phyloP scores from a whole-genome alignment of 2,888 invertebrate species.

The Galeruca laticollis region DNA sequence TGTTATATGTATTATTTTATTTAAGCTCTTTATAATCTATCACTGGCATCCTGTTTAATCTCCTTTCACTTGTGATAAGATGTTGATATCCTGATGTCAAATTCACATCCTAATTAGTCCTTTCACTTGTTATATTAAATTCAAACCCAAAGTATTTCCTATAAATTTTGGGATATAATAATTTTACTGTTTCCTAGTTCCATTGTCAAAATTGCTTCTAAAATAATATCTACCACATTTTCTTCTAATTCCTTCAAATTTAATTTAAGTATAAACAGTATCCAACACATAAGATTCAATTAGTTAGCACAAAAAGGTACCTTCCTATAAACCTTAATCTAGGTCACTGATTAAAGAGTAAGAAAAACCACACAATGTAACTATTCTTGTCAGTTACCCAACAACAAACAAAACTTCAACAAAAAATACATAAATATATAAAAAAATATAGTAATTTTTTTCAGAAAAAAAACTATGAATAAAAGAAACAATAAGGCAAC shows the following conservation, averaged over 20 bases:
- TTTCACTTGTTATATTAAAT: too few species aligned
- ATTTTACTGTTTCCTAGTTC: too few species aligned
- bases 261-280: neutral
- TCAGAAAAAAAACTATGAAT: constrained; percentile 38
- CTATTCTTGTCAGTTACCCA: constrained; percentile 58
- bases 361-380: constrained; percentile 57
- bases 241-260: neutral
- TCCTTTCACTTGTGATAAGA: too few species aligned
- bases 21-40: too few species aligned
- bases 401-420: constrained; percentile 59
- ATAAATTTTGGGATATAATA: too few species aligned
- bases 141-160: too few species aligned
- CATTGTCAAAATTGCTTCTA: too few species aligned
- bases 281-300: neutral
- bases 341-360: constrained; percentile 58
- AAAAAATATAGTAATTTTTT: constrained; percentile 57
- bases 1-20: too few species aligned
- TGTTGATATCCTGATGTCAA: too few species aligned
- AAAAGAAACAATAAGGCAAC: constrained; percentile 55
- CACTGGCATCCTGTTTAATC: too few species aligned
- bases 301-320: constrained; percentile 19
- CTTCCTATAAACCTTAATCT: constrained; percentile 26
- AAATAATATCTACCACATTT: too few species aligned
- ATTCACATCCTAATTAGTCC: too few species aligned
- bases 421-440: constrained; percentile 62